phyloP scores from a whole-genome alignment of 2,797 vertebrate genomes.

The Pseudochaenichthys georgianus region DNA sequence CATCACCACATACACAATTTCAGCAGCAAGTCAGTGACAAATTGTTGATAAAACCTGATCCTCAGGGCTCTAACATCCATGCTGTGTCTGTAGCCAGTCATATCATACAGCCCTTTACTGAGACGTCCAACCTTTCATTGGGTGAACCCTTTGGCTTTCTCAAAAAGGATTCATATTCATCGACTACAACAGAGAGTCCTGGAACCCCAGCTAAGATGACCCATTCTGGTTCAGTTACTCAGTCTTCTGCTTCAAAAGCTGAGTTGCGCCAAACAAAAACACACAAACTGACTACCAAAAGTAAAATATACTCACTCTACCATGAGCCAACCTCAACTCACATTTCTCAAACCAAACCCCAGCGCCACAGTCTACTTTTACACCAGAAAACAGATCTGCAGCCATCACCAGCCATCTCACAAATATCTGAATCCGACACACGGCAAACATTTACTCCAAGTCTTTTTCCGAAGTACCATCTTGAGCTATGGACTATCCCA shows the following conservation, averaged over 20 bases:
- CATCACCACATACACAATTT: neutral
- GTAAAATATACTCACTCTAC: neutral
- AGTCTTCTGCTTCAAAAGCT: slow-evolving; percentile 14
- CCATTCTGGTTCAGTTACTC: slow-evolving; percentile 1
- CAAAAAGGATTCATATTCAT: slow-evolving; percentile 10
- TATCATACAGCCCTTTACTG: slow-evolving; percentile 23
- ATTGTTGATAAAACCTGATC: neutral
- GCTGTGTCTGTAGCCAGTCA: slow-evolving; percentile 14
- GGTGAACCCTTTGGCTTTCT: slow-evolving; percentile 13
- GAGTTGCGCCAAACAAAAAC: neutral
- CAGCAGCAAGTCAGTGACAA: slow-evolving; percentile 12
- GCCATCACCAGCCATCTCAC: slow-evolving; percentile 7
- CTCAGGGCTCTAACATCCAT: neutral
- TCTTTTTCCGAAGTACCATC: slow-evolving; percentile 47
- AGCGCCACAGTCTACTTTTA: neutral
- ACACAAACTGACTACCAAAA: slow-evolving; percentile 2
- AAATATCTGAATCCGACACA: slow-evolving; percentile 23
- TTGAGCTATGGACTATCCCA: slow-evolving; percentile 28
- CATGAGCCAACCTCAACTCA: slow-evolving; percentile 10
- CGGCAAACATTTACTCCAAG: slow-evolving; percentile 19
- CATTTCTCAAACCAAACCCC: slow-evolving; percentile 15
- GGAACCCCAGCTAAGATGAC: neutral
- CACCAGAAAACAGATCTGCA: slow-evolving; percentile 17
- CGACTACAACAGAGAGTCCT: slow-evolving; percentile 14
- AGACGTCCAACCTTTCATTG: neutral